These are phyloP conservation scores for Yponomeuta plumbellus DNA, from an alignment of 2,888 invertebrate species.

Conservation along the genomic window DNA sequence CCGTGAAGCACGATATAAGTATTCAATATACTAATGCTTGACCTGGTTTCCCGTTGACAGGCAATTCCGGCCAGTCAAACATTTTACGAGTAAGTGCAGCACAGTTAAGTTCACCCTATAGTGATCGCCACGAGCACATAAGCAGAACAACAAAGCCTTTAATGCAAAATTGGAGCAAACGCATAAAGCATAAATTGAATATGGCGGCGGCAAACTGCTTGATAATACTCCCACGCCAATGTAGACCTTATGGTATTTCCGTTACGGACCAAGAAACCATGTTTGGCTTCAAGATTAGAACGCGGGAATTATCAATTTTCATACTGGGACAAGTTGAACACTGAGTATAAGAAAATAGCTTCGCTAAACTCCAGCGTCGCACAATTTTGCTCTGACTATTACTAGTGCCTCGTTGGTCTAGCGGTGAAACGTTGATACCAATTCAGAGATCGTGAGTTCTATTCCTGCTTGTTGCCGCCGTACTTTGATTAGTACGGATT, in stretches of 20 bases:
- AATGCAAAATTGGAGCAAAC: constrained; percentile 46
- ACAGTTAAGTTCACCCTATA: constrained; percentile 7
- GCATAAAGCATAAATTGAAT: constrained; percentile 68
- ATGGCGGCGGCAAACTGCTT: constrained; percentile 52
- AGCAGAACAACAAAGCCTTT: constrained; percentile 12
- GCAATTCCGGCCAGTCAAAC: neutral
- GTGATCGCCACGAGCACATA: constrained; percentile 10
- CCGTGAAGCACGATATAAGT: neutral
- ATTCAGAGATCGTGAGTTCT: too few relatives aligned
- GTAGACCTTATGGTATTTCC: constrained; percentile 19
- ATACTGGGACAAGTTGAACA: neutral
- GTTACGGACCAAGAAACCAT: neutral
- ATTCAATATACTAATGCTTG: constrained; percentile 1
- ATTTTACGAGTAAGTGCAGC: neutral
- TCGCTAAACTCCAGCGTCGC: neutral
- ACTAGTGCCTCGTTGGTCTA: neutral
- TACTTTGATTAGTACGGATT: too few relatives aligned
- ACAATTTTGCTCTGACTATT: neutral
- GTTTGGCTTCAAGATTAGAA: neutral
- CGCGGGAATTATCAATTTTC: neutral
- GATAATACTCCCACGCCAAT: constrained; percentile 36
- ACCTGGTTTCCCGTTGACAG: neutral
- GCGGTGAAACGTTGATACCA: too few relatives aligned
- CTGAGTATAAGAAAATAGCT: neutral
- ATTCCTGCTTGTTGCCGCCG: too few relatives aligned